Evolutionary conservation across 2,888 invertebrate genomes (phyloP).

Genomic region (Hypena proboscidalis): DNA sequence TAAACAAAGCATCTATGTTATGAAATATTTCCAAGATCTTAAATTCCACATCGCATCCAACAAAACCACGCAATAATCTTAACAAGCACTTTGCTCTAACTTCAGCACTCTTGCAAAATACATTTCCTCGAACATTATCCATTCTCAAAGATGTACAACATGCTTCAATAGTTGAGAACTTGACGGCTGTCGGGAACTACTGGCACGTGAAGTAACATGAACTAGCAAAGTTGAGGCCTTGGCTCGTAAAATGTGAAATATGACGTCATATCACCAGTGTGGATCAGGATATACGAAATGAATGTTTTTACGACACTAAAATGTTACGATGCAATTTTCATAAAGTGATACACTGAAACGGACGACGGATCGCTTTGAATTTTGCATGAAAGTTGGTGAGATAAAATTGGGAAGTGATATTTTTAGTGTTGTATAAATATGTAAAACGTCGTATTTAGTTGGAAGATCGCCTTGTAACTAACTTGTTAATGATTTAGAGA

Average conservation of each 20-base stretch:
- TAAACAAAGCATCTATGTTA: too few relatives aligned
- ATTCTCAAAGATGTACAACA: constrained; percentile 22
- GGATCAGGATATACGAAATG: constrained; percentile 38
- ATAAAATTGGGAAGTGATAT: too few relatives aligned
- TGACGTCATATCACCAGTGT: constrained; percentile 35
- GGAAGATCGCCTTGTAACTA: too few relatives aligned
- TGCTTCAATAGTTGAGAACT: constrained; percentile 26
- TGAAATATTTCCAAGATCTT: too few relatives aligned
- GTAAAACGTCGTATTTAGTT: too few relatives aligned
- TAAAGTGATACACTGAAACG: constrained; percentile 29
- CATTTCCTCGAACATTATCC: constrained; percentile 4
- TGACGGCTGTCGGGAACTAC: constrained; percentile 33
- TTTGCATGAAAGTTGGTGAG: not conserved
- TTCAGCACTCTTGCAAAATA: constrained; percentile 2
- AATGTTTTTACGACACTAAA: constrained; percentile 46
- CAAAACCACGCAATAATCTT: too few relatives aligned
- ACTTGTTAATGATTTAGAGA: too few relatives aligned
- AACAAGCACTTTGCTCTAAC: not conserved
- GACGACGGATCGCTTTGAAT: constrained; percentile 5
- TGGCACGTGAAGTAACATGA: constrained; percentile 19
- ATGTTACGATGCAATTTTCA: constrained; percentile 48
- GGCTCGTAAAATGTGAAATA: constrained; percentile 44
- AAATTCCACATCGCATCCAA: too few relatives aligned
- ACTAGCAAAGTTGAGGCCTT: constrained; percentile 23
- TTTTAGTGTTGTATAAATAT: too few relatives aligned